Conservation (phyloP, 2,797 vertebrate species). For the Tympanoctomys barrerae region DNA sequence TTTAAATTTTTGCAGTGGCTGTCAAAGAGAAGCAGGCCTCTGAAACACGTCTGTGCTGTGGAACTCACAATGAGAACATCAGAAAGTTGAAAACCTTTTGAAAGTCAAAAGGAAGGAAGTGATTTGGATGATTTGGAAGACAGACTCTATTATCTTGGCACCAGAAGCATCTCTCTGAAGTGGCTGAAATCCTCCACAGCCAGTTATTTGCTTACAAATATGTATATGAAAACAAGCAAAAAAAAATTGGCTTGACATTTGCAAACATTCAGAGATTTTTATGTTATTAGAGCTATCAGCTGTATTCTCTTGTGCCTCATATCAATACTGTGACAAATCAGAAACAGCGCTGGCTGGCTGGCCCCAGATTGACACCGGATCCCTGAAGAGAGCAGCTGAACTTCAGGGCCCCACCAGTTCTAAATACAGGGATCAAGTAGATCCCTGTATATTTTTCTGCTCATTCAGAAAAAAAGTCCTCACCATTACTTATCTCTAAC, state of each 20-base stretch:
- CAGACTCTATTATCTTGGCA: not conserved
- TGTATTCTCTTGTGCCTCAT: not conserved
- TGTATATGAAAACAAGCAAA: not conserved
- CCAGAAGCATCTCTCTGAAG: constrained; percentile 35
- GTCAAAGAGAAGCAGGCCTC: constrained; percentile 30
- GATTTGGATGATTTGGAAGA: not conserved
- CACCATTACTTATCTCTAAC: not conserved
- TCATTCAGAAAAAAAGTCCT: not conserved
- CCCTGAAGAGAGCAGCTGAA: constrained; percentile 23
- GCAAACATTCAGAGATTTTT: constrained; percentile 36
- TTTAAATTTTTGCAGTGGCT: constrained; percentile 1
- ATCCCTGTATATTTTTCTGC: not conserved
- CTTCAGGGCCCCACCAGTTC: not conserved
- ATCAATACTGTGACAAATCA: constrained; percentile 8
- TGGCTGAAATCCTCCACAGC: constrained; percentile 24
- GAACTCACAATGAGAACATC: not conserved
- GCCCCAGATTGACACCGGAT: not conserved
- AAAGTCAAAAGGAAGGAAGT: constrained; percentile 26
- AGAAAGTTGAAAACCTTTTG: constrained; percentile 22
- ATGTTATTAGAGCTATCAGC: constrained; percentile 40
- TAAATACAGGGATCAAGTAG: constrained; percentile 15
- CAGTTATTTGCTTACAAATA: not conserved
- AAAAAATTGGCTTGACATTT: constrained; percentile 14
- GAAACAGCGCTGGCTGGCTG: not conserved
- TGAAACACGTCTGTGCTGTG: not conserved